Conservation (phyloP, 2,113 vertebrate species). For the Dryoscopus gambensis region DNA sequence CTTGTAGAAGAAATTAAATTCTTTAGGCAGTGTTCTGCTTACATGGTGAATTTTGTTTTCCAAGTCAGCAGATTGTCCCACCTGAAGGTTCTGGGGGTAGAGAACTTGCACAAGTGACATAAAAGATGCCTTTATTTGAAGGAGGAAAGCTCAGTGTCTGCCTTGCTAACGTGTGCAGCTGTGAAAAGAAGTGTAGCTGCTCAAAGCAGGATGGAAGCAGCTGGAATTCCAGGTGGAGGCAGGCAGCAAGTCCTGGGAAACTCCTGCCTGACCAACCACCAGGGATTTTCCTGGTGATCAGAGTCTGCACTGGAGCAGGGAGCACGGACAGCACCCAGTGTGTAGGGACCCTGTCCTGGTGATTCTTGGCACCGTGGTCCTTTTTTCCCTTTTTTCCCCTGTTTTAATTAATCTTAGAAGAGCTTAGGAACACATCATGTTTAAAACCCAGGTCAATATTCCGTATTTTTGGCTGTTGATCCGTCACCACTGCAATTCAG, state of each 20-base stretch:
- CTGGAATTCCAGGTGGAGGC: neutral
- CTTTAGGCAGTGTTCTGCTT: neutral
- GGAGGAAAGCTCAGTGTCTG: neutral
- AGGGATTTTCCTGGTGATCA: neutral
- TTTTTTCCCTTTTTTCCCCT: neutral
- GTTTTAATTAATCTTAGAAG: neutral
- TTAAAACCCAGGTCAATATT: neutral
- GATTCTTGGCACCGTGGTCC: neutral
- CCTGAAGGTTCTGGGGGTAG: neutral
- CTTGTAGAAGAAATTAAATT: neutral
- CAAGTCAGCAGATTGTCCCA: neutral
- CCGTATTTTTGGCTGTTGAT: neutral
- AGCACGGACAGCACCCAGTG: neutral
- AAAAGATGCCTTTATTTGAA: neutral
- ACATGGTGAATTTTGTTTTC: neutral
- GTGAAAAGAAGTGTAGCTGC: neutral
- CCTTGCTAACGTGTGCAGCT: neutral
- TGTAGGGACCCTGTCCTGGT: neutral
- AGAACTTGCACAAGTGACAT: neutral
- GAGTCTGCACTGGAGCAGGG: neutral
- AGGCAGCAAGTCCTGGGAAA: neutral
- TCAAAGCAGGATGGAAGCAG: neutral
- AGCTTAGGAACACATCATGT: neutral
- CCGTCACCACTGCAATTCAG: neutral
- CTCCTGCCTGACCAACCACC: accelerated